Percentiles rank a stretch among this genome's conserved stretches.
Conservation (phyloP, 2,797 vertebrate genomes). For the Yasuhikotakia modesta region DNA sequence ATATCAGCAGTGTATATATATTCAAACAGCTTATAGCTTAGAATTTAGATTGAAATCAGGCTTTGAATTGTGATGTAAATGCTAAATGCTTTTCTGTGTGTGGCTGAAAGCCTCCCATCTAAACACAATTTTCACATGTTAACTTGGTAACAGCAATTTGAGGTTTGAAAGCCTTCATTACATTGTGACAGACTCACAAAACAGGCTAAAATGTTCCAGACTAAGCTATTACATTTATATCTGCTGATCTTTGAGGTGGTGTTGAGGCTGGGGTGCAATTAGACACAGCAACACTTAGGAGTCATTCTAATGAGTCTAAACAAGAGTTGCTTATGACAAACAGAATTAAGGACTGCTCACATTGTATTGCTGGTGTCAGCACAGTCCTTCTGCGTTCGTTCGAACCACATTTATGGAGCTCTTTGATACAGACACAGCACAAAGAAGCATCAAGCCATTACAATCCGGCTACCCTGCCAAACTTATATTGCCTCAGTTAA, state of each 20-base stretch:
- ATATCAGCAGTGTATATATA: background rate
- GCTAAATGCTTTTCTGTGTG: too few relatives aligned
- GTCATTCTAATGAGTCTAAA: constrained; percentile 22
- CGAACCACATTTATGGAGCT: background rate
- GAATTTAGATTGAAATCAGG: too few relatives aligned
- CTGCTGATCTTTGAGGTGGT: background rate
- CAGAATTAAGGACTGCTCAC: constrained; percentile 2
- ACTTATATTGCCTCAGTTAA: constrained; percentile 24
- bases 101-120: background rate
- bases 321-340: constrained; percentile 22
- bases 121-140: background rate
- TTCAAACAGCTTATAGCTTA: background rate
- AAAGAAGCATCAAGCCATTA: constrained; percentile 19
- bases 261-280: background rate
- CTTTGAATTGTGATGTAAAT: too few relatives aligned
- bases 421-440: background rate
- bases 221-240: background rate
- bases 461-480: constrained; percentile 3
- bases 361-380: background rate
- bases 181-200: background rate
- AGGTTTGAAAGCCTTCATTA: background rate
- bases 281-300: background rate
- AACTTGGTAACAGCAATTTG: background rate
- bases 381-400: background rate
- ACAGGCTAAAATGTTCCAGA: background rate